A percentile compares a stretch with the other conserved stretches of the same genome.
These are phyloP conservation scores for Fragum whitleyi DNA, from an alignment of 2,888 invertebrate genomes.

Conservation along the genomic window DNA sequence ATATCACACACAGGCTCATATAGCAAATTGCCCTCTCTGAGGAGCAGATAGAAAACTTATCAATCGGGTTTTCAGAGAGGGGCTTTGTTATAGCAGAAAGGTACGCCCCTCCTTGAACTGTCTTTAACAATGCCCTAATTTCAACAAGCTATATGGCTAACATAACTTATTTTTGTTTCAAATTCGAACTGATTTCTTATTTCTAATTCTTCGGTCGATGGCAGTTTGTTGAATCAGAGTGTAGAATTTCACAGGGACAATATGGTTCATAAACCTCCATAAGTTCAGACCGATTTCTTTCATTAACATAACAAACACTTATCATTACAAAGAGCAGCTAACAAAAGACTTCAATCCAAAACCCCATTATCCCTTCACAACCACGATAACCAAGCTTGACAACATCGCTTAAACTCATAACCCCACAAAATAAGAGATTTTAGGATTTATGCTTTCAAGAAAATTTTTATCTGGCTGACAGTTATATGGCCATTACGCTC, in stretches of 20 bases:
- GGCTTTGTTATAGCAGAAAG: too few species aligned
- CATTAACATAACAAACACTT: constrained; percentile 27
- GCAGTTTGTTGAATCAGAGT: background rate
- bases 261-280: background rate
- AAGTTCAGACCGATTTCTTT: constrained; percentile 7
- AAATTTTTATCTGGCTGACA: too few species aligned
- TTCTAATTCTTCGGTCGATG: background rate
- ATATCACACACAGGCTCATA: too few species aligned
- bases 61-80: too few species aligned
- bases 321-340: constrained; percentile 11
- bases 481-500: too few species aligned
- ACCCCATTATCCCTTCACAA: background rate
- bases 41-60: too few species aligned
- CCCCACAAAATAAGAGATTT: background rate
- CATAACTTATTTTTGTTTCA: too few species aligned
- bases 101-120: too few species aligned
- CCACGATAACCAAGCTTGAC: too few species aligned
- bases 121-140: too few species aligned
- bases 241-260: constrained; percentile 21
- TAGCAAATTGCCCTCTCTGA: too few species aligned
- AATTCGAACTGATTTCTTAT: background rate
- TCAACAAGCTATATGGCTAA: too few species aligned
- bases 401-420: background rate
- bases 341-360: constrained; percentile 2
- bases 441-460: background rate